Conservation (phyloP, 1,140 invertebrate genomes). For the Lerema accius region DNA sequence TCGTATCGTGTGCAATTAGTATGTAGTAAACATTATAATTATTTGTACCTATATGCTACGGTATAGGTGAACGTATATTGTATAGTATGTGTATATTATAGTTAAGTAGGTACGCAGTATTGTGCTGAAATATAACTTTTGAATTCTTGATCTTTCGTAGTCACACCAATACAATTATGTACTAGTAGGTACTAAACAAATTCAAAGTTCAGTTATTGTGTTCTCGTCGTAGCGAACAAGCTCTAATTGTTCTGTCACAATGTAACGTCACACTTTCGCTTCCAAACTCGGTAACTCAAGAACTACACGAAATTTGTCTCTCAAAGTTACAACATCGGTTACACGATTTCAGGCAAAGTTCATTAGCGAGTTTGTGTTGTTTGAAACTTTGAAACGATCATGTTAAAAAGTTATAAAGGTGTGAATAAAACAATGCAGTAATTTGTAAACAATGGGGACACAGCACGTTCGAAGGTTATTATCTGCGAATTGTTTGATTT, state of each 20-base stretch:
- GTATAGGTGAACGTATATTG: too few relatives aligned
- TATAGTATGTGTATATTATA: too few relatives aligned
- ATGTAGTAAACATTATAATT: too few relatives aligned
- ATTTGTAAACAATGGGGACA: slow-evolving; percentile 56
- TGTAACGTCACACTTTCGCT: slow-evolving; percentile 49
- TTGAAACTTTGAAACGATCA: slow-evolving; percentile 39
- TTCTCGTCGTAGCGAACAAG: slow-evolving; percentile 23
- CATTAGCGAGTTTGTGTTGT: slow-evolving; percentile 52
- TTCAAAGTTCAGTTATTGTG: too few relatives aligned
- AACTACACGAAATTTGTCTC: slow-evolving; percentile 35
- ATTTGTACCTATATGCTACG: too few relatives aligned
- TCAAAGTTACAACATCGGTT: slow-evolving; percentile 39
- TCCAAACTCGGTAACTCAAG: slow-evolving; percentile 47
- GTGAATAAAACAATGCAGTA: slow-evolving; percentile 60
- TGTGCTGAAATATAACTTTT: too few relatives aligned
- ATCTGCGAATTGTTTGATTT: slow-evolving; percentile 48
- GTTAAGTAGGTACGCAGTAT: too few relatives aligned
- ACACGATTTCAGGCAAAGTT: slow-evolving; percentile 36
- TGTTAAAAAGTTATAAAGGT: slow-evolving; percentile 42
- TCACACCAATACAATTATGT: too few relatives aligned
- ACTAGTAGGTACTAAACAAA: too few relatives aligned
- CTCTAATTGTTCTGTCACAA: slow-evolving; percentile 60
- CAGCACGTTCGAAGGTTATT: slow-evolving; percentile 51
- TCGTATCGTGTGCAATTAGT: too few relatives aligned
- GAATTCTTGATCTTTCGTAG: too few relatives aligned